phyloP scores from a whole-genome alignment of 1,140 invertebrate genomes.

The Apocrypta bakeri region DNA sequence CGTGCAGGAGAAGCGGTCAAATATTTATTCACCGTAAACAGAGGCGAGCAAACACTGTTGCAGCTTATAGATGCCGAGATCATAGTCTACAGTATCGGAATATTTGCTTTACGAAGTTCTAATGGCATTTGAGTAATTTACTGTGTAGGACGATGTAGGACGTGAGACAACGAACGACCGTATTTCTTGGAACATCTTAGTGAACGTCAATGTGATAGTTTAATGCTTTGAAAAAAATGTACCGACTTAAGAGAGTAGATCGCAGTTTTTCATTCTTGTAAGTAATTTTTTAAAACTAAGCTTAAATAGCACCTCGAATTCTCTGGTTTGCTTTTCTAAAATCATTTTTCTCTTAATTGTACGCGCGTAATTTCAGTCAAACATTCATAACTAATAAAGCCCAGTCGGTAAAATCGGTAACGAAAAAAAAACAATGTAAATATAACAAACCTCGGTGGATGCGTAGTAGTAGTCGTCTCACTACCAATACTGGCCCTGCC shows the following conservation, averaged over 20 bases:
- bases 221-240: too few species aligned
- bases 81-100: background rate
- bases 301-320: too few species aligned
- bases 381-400: background rate
- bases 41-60: background rate
- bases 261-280: too few species aligned
- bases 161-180: background rate
- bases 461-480: constrained; percentile 84
- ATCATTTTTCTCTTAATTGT: too few species aligned
- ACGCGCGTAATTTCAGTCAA: too few species aligned
- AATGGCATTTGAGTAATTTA: background rate
- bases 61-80: background rate
- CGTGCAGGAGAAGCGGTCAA: background rate
- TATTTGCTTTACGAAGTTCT: background rate
- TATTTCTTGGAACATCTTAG: background rate
- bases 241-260: too few species aligned
- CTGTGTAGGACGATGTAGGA: too few species aligned
- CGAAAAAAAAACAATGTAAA: background rate
- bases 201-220: too few species aligned
- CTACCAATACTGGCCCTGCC: constrained; percentile 88
- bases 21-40: constrained; percentile 6
- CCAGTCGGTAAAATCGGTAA: too few species aligned
- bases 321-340: too few species aligned
- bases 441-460: constrained; percentile 78
- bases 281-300: too few species aligned